Percentiles rank a stretch among this genome's conserved stretches.
Evolutionary conservation across 2,113 vertebrate genomes (phyloP).

Genomic region (Sapayoa aenigma): DNA sequence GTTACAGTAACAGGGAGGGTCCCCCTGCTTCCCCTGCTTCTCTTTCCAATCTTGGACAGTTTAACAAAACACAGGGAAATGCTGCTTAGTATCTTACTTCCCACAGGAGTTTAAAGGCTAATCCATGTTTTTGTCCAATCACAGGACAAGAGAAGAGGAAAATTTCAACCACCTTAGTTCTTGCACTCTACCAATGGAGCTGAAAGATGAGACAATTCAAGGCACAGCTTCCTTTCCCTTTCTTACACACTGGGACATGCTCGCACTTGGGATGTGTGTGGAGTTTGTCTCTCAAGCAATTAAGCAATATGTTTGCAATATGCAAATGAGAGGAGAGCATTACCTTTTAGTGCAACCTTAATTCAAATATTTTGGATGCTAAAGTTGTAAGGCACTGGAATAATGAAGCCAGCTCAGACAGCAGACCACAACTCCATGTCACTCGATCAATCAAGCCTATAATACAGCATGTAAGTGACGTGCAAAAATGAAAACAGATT

Average conservation of each 20-base stretch:
- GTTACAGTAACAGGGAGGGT: not conserved
- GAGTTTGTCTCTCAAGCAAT: not conserved
- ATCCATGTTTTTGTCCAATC: not conserved
- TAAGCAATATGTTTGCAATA: not conserved
- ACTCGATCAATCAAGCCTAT: not conserved
- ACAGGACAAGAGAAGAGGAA: not conserved
- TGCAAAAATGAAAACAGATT: not conserved
- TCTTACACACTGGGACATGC: not conserved
- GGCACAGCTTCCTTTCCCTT: not conserved
- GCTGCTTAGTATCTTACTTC: not conserved
- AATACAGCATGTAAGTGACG: not conserved
- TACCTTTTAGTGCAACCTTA: not conserved
- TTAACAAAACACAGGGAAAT: not conserved
- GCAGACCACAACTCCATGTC: not conserved
- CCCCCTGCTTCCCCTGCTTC: not conserved
- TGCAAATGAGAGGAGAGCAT: not conserved
- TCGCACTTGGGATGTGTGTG: rapidly evolving
- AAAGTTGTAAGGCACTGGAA: not conserved
- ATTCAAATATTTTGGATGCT: not conserved
- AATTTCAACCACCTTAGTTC: not conserved
- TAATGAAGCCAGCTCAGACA: not conserved
- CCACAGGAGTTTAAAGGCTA: not conserved
- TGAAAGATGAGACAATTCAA: not conserved
- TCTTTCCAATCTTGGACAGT: not conserved
- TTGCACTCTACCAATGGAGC: not conserved